Evolutionary conservation across 1,140 invertebrate genomes (phyloP), one percentile per base, ranked within the genome.

Genomic region (Drosophila sp.): DNA sequence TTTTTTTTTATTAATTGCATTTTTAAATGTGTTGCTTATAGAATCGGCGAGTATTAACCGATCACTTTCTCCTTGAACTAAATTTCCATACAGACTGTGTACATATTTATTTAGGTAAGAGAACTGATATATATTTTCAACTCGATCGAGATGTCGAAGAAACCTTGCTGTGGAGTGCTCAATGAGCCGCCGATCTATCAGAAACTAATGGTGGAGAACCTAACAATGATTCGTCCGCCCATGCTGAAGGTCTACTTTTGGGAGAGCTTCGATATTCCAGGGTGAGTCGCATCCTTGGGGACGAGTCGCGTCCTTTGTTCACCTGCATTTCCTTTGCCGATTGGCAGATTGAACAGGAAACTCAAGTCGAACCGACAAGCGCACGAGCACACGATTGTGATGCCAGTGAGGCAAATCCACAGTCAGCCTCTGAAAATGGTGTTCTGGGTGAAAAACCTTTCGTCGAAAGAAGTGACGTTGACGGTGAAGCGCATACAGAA

Each of bases 231-330:
- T 8, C 70, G 74, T 7, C 76, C 90, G 27, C 86, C 90, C 3
- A 75, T 89, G 35, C 70, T 91, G 0, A 91, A 91, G 71, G 27
- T 90, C 4, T 91, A 76, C 58, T 91, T 89, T 32, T 91, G 90
- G 90, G 83, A 91, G 35, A 81, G 70, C 57, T 90, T 91, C n/a
- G 83, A 85, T 25, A 90, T 91, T 23, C 41, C 79, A 0, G 78
- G 85, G 85, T 86, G 23, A 71, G 72, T 57, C 17, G 17, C 17
- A 17, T 17, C 17, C 17, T 1, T 2, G 1, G 27, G 2, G 2
- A 56, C 17, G 1, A 2, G 2, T 25, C n/a, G 7, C 30, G 8
- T 10, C 23, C 0, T 17, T 7, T 40, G 0, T 29, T 0, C 50
- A 17, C 17, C 17, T 17, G 17, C n/a, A 0, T n/a, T 17, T 70